Evolutionary conservation across 2,797 vertebrate genomes (phyloP), one percentile per base, ranked within the genome.

Genomic region (Diplodus puntazzo): DNA sequence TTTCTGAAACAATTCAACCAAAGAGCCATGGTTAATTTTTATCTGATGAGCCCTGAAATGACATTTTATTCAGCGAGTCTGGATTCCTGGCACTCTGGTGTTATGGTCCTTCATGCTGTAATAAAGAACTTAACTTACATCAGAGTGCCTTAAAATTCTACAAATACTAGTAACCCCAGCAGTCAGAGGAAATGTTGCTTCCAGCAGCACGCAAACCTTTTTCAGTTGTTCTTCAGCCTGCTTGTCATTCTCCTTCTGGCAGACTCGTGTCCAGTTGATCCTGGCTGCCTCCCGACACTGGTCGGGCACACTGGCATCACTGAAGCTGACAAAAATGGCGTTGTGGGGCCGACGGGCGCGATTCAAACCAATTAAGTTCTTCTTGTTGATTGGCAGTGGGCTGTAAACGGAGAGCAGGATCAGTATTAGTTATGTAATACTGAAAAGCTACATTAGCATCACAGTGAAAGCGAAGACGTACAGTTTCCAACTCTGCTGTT

Each of bases 261-360:
- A 95, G 11, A 95, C 62, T 63, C 94, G 95, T 20, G 59, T 84
- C 97, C 97, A 97, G 8, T 95, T 97, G 61, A 88, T 73, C 14
- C 73, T 91, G 0, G 97, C 97, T 0, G 96, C 96, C 83, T 97
- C 95, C 23, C 97, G 79, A 0, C 95, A 92, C 84, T 95, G 91
- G 0, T 46, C 17, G 0, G 97, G 96, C 5, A 96, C 91, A 13
- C 84, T 89, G 0, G 92, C 73, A 0, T 97, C 97, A 13, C 85
- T 91, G 25, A 97, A 99, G 88, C 91, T 97, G 64, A 97, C 91
- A 75, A 98, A 98, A 71, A 99, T 94, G n/a, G 97, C 96, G 0
- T 97, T 98, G 92, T 99, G 96, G 0, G 96, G 95, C 20, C 96
- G 94, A 1, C 95, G 95, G 18, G 94, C 95, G 0, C 97, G 94